phyloP scores from a whole-genome alignment of 2,113 vertebrate species.

The Xerus inauris region DNA sequence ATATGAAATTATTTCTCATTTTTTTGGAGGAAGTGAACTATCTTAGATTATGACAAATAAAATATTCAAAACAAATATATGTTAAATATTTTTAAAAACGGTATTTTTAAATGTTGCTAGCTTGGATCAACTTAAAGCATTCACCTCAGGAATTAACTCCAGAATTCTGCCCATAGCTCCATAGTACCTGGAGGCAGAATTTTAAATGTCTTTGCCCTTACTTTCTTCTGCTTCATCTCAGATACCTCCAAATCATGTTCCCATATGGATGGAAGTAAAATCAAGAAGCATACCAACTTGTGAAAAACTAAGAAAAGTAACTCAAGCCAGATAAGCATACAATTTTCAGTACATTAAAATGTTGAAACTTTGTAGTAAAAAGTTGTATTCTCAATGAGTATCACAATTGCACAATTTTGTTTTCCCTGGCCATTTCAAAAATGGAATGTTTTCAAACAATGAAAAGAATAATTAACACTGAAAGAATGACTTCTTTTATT shows the following conservation, averaged over 20 bases:
- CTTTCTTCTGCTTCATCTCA: background rate
- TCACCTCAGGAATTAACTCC: background rate
- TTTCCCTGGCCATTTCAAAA: slow-evolving; percentile 4
- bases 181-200: background rate
- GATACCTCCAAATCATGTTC: background rate
- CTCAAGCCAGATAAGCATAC: background rate
- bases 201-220: background rate
- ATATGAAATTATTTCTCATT: background rate
- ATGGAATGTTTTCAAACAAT: background rate
- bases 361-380: background rate
- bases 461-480: background rate
- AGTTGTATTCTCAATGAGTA: background rate
- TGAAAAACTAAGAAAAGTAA: background rate
- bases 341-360: background rate
- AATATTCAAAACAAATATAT: background rate
- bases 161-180: background rate
- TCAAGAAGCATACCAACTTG: background rate
- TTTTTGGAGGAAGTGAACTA: background rate
- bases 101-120: background rate
- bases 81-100: slow-evolving; percentile 11
- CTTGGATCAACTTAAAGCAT: background rate
- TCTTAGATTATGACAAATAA: background rate
- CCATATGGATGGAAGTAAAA: background rate
- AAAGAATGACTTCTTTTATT: background rate
- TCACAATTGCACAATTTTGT: background rate